Evolutionary conservation across 2,888 invertebrate genomes (phyloP).

Genomic region (Electrophaes corylata): DNA sequence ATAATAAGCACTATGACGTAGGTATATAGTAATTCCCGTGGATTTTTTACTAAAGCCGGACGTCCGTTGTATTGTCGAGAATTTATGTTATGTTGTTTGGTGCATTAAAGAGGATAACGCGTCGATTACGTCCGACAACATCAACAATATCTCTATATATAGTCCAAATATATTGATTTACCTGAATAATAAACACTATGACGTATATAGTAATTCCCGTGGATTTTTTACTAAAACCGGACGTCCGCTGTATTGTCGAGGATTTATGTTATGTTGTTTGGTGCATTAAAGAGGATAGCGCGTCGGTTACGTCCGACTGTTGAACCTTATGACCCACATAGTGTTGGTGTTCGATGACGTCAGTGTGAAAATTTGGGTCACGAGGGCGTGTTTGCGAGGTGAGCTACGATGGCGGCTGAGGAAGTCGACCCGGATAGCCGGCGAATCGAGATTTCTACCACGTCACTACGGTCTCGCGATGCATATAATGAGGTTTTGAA

Average conservation of each 20-base stretch:
- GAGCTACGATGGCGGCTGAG: slow-evolving; percentile 15
- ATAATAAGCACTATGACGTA: background rate
- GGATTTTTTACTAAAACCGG: slow-evolving; percentile 1
- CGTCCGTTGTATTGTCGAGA: slow-evolving; percentile 10
- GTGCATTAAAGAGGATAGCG: slow-evolving; percentile 48
- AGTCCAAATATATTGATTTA: too few species aligned
- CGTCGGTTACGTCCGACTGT: slow-evolving; percentile 42
- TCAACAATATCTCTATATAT: too few species aligned
- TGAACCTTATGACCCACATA: slow-evolving; percentile 64
- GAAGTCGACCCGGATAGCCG: slow-evolving; percentile 31
- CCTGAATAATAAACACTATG: too few species aligned
- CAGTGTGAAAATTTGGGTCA: slow-evolving; percentile 78
- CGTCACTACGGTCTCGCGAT: background rate
- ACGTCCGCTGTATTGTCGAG: slow-evolving; percentile 11
- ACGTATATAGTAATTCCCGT: background rate
- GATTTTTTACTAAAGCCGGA: slow-evolving; percentile 2
- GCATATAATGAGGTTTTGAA: background rate
- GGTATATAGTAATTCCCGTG: background rate
- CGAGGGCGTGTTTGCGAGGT: slow-evolving; percentile 37
- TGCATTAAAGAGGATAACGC: slow-evolving; percentile 48
- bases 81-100: slow-evolving; percentile 41
- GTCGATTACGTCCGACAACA: slow-evolving; percentile 41
- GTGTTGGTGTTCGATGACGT: slow-evolving; percentile 73
- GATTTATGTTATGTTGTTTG: slow-evolving; percentile 41
- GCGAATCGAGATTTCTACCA: slow-evolving; percentile 24